A percentile compares a stretch with the other conserved stretches of the same genome.
phyloP scores from a whole-genome alignment of 2,888 invertebrate genomes.

The Vandiemenella viatica region DNA sequence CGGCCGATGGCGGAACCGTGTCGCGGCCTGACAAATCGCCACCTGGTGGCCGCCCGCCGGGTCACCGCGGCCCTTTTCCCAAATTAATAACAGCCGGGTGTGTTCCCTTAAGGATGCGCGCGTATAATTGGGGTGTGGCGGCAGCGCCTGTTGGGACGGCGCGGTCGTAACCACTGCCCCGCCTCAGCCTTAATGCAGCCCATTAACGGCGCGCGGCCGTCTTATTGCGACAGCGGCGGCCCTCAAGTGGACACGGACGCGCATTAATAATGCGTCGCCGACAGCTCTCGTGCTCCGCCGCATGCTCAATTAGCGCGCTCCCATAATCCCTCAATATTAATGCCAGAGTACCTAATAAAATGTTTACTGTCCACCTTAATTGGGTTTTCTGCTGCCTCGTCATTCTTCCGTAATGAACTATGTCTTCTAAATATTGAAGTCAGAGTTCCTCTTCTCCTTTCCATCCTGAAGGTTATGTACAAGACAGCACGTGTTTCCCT shows the following conservation, averaged over 20 bases:
- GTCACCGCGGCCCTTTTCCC: conserved; percentile 4
- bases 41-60: conserved; percentile 32
- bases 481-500: no score
- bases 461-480: no score
- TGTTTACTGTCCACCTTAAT: background rate
- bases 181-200: background rate
- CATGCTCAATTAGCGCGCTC: no score
- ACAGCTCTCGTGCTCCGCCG: no score
- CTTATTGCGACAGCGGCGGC: background rate
- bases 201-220: background rate
- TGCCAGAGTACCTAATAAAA: no score
- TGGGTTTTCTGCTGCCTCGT: background rate
- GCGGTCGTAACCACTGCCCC: background rate
- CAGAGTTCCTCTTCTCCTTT: no score
- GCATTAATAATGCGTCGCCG: no score
- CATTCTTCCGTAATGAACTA: no score
- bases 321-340: no score
- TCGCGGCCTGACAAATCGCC: conserved; percentile 33
- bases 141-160: no score
- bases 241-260: background rate
- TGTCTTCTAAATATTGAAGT: no score
- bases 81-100: conserved; percentile 9
- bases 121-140: background rate
- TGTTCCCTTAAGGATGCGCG: background rate
- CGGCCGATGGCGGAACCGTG: conserved; percentile 33